Evolutionary conservation across 2,888 invertebrate species (phyloP).

Genomic region (Melipona beecheii): DNA sequence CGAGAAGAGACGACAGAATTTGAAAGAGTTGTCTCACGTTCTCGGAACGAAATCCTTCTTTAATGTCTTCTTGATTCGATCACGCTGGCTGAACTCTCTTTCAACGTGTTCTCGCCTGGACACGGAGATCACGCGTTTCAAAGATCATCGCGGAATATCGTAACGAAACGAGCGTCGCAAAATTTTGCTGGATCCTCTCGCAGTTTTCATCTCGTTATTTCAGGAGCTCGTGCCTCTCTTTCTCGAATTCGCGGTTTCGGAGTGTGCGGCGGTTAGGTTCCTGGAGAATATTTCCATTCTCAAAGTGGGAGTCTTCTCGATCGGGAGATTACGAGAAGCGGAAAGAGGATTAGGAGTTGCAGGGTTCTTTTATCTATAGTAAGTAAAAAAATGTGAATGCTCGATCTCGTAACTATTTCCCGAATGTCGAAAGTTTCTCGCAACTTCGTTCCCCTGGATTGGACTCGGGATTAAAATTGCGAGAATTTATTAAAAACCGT

Average conservation of each 20-base stretch:
- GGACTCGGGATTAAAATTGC: background rate
- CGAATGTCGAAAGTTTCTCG: background rate
- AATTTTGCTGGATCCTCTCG: background rate
- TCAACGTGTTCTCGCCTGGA: background rate
- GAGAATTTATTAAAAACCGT: background rate
- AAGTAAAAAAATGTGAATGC: slow-evolving; percentile 8
- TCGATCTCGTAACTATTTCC: background rate
- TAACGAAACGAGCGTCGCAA: background rate
- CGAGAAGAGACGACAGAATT: background rate
- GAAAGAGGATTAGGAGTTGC: slow-evolving; percentile 21
- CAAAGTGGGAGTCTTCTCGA: background rate
- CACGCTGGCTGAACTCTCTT: background rate
- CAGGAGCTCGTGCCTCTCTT: background rate
- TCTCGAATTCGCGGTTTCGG: background rate
- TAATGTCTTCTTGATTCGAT: slow-evolving; percentile 7
- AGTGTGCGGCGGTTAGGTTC: background rate
- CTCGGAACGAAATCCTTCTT: background rate
- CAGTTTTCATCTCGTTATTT: background rate
- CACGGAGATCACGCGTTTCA: background rate
- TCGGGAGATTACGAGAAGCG: slow-evolving; percentile 10
- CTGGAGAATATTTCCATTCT: slow-evolving; percentile 3
- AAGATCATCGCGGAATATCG: background rate
- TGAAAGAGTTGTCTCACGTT: background rate
- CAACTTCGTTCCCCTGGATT: background rate
- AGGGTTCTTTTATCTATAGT: slow-evolving; percentile 28